phyloP scores from a whole-genome alignment of 1,140 invertebrate species.

The Bombus ignitus region DNA sequence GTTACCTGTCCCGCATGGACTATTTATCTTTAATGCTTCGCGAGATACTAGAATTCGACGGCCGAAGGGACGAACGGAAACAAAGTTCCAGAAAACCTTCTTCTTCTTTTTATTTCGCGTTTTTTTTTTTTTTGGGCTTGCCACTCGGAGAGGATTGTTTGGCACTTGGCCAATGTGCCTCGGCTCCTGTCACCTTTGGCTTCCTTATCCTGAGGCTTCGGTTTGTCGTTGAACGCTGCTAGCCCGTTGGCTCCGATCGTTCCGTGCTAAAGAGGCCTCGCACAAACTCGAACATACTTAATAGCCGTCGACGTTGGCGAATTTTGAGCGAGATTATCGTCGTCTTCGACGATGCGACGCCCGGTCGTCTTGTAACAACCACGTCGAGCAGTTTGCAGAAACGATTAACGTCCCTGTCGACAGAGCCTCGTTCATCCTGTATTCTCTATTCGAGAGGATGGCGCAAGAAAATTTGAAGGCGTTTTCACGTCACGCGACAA shows the following conservation, averaged over 20 bases:
- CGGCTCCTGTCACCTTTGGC: slow-evolving; percentile 52
- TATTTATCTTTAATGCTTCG: neutral
- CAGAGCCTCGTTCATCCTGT: slow-evolving; percentile 29
- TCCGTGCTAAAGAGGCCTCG: slow-evolving; percentile 52
- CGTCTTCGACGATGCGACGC: slow-evolving; percentile 51
- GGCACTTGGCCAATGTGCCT: slow-evolving; percentile 60
- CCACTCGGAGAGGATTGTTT: slow-evolving; percentile 58
- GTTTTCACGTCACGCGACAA: neutral
- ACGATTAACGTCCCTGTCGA: slow-evolving; percentile 63
- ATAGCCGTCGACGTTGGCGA: slow-evolving; percentile 74
- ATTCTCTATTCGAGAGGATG: neutral
- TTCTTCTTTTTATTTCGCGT: neutral
- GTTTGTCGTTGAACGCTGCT: slow-evolving; percentile 29
- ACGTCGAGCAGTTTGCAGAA: slow-evolving; percentile 41
- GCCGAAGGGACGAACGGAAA: neutral
- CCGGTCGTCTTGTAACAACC: slow-evolving; percentile 32
- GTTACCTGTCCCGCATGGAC: neutral
- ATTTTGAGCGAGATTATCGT: slow-evolving; percentile 70
- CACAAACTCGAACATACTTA: slow-evolving; percentile 68
- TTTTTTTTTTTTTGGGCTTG: neutral
- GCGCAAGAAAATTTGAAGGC: slow-evolving; percentile 7
- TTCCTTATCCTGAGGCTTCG: slow-evolving; percentile 27
- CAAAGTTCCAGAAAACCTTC: neutral
- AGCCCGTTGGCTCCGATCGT: slow-evolving; percentile 1
- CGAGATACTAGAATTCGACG: neutral